Base-by-base conservation (phyloP, 1,140 invertebrate genomes). In the Cardiocondyla obscurior region DNA sequence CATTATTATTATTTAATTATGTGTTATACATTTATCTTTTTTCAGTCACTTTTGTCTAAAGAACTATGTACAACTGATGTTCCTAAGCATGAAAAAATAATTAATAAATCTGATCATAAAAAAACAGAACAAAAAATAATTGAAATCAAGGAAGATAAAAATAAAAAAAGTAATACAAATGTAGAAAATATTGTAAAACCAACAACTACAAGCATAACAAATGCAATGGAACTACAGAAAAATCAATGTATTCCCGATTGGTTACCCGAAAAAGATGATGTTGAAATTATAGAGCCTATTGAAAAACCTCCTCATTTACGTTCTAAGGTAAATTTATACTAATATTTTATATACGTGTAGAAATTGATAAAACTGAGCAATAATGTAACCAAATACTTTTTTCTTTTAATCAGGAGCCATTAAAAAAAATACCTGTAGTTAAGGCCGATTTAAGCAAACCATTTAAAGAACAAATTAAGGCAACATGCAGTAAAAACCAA, bases 231-330 rank as follows among this genome's bases (percentile, higher is more conserved):
- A 69, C 51, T 90, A 89, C 67, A 93, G 89, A 74, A 14, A 90
- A 82, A 77, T 49, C 10, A 10, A 39, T 30, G 69, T 91, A 94
- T 87, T 93, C 95, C 90, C 89, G 90, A 83, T 69, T 93, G 93
- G 93, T 12, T 93, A 25, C 91, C 90, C 33, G 88, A 94, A 36
- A 95, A 94, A 44, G 92, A 94, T 60, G 89, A 94, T 81, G 92
- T 95, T 36, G 92, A 93, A 65, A 93, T 96, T 33, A 94, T 97
- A 55, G 88, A 94, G 82, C 93, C 95, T 19, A 92, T 96, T 25
- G 92, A 94, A 81, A 96, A 96, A 93, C 94, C 95, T 19, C 95
- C 95, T 10, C 95, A 96, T 90, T 93, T 95, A 84, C 93, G 95
- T 83, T 96, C 95, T 12, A 96, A 96, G 92, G 95, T 96, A 93